A percentile compares a stretch with the other conserved stretches of the same genome.
Conservation (phyloP, 2,797 vertebrate genomes). For the Stomatorhinus walkeri region DNA sequence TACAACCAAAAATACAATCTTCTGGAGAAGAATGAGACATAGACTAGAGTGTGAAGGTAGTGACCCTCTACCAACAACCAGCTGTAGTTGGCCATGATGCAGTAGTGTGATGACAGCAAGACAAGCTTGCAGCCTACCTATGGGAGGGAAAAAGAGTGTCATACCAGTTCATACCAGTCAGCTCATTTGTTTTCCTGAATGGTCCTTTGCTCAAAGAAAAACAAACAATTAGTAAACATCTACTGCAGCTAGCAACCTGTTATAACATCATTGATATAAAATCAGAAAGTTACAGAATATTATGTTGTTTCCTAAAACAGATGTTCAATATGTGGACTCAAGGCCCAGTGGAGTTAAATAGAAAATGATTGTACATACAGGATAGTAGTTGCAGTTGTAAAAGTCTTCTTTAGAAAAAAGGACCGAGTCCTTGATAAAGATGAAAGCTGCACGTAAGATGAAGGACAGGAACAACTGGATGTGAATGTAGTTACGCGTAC, state of each 20-base stretch:
- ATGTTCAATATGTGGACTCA: background rate
- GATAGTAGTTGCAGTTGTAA: slow-evolving; percentile 69
- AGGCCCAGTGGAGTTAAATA: background rate
- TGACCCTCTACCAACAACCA: slow-evolving; percentile 89
- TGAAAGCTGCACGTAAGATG: slow-evolving; percentile 80
- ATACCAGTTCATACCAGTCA: background rate
- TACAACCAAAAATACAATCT: slow-evolving; percentile 77
- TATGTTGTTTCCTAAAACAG: background rate
- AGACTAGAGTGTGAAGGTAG: slow-evolving; percentile 84
- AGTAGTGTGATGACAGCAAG: slow-evolving; percentile 85
- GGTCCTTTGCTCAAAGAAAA: background rate
- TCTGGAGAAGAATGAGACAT: slow-evolving; percentile 80
- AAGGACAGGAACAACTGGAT: slow-evolving; percentile 91
- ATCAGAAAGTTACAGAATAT: background rate
- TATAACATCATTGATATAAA: background rate
- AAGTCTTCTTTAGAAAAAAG: slow-evolving; percentile 72
- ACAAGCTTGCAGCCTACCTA: slow-evolving; percentile 80
- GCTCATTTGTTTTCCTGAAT: background rate
- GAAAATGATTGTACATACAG: slow-evolving; percentile 52
- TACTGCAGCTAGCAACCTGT: background rate
- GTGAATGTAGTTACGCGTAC: slow-evolving; percentile 89
- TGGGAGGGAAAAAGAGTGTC: slow-evolving; percentile 25
- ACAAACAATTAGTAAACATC: background rate
- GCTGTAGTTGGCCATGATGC: slow-evolving; percentile 88
- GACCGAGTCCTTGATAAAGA: slow-evolving; percentile 79